Evolutionary conservation across 2,113 vertebrate species (phyloP).

Genomic region (Xiphophorus couchianus): DNA sequence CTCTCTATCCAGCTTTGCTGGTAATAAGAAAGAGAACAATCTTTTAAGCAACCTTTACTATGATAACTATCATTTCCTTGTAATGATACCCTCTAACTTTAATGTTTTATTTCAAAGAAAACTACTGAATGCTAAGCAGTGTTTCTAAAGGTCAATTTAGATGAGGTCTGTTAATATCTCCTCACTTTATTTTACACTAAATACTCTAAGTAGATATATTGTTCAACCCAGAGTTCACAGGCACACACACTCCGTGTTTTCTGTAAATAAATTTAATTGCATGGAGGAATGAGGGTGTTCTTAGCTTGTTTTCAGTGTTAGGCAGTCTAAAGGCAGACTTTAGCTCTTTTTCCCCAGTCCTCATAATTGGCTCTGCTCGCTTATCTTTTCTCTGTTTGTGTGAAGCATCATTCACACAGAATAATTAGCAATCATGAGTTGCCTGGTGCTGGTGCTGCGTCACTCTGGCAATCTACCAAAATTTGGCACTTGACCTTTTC

Average conservation of each 20-base stretch:
- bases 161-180: conserved; percentile 14
- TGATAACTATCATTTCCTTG: conserved; percentile 16
- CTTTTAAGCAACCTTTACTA: conserved; percentile 1
- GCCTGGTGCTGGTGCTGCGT: conserved; percentile 50
- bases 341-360: conserved; percentile 28
- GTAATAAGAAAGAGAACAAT: not conserved
- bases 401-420: conserved; percentile 74
- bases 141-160: conserved; percentile 46
- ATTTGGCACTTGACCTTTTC: conserved; percentile 43
- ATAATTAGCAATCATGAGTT: conserved; percentile 76
- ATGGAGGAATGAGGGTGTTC: conserved; percentile 27
- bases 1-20: conserved; percentile 32
- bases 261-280: conserved; percentile 34
- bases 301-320: conserved; percentile 34
- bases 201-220: not conserved
- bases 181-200: conserved; percentile 22
- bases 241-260: conserved; percentile 12
- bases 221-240: conserved; percentile 5
- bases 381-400: conserved; percentile 63
- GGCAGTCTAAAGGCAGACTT: conserved; percentile 41
- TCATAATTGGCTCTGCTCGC: conserved; percentile 68
- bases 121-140: conserved; percentile 4
- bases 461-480: conserved; percentile 60
- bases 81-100: not conserved
- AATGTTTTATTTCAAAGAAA: conserved; percentile 23